Percentiles rank a stretch among this genome's conserved stretches.
Evolutionary conservation across 2,797 vertebrate genomes (phyloP).

Genomic region (Schizothorax lantsangensis): DNA sequence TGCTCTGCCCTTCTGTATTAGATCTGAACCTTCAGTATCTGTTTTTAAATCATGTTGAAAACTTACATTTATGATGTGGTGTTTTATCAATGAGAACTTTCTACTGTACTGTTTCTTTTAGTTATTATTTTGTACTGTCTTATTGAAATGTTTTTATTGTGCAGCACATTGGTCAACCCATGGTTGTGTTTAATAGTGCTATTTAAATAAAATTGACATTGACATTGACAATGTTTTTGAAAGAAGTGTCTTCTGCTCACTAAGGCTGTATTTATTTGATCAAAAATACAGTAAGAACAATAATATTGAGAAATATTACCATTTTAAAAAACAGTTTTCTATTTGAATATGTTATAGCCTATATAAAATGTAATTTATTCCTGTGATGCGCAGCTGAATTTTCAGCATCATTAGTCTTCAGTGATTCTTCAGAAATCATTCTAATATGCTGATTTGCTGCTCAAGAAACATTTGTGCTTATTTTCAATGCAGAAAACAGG

Average conservation of each 20-base stretch:
- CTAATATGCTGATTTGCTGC: not conserved
- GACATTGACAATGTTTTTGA: not conserved
- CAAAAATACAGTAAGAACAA: not conserved
- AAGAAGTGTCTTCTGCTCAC: too few relatives aligned
- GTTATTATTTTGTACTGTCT: too few relatives aligned
- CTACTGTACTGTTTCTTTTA: too few relatives aligned
- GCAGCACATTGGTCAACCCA: too few relatives aligned
- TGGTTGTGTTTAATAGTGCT: too few relatives aligned
- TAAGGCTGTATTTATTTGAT: not conserved
- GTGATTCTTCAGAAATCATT: not conserved
- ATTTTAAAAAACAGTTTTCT: not conserved
- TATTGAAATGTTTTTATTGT: too few relatives aligned
- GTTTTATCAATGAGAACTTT: too few relatives aligned
- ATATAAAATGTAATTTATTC: not conserved
- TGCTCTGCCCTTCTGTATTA: too few relatives aligned
- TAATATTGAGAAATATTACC: not conserved
- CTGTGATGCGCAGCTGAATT: not conserved
- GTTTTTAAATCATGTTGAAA: too few relatives aligned
- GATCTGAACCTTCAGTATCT: too few relatives aligned
- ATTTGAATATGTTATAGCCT: not conserved
- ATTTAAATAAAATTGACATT: too few relatives aligned
- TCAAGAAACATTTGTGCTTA: not conserved
- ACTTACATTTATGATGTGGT: too few relatives aligned
- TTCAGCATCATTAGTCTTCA: slow-evolving; percentile 2
- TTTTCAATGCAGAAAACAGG: not conserved